Conservation (phyloP, 1,140 invertebrate species). For the Callitettix versicolor region DNA sequence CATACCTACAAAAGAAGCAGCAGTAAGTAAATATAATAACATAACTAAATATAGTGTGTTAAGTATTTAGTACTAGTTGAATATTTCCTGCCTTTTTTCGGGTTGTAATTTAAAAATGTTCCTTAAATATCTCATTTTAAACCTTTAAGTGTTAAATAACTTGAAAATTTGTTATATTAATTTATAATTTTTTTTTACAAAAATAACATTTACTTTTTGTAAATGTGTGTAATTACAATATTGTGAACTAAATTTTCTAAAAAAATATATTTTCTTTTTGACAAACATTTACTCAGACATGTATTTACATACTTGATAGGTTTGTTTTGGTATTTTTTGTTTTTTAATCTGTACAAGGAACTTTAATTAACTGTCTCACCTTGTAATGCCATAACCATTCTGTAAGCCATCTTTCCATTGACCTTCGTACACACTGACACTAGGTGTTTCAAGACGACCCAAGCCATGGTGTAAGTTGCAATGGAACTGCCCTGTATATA, state of each 20-base stretch:
- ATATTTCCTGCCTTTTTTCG: no score
- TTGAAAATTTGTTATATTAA: not conserved
- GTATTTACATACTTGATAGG: no score
- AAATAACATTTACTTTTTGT: not conserved
- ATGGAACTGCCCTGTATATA: conserved; percentile 67
- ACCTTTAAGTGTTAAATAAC: not conserved
- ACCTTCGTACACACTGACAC: conserved; percentile 61
- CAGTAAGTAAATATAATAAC: no score
- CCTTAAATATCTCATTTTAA: not conserved
- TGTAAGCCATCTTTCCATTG: conserved; percentile 75
- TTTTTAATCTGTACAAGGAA: no score
- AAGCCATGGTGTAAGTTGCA: conserved; percentile 63
- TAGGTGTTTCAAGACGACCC: conserved; percentile 55
- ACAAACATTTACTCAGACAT: no score
- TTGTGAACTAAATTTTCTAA: no score
- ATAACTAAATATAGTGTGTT: no score
- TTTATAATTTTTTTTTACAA: not conserved
- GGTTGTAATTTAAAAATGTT: no score
- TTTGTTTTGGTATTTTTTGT: no score
- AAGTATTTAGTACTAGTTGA: not conserved
- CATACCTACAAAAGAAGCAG: conserved; percentile 40
- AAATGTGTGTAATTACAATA: not conserved
- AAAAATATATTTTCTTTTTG: no score
- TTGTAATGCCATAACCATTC: conserved; percentile 67
- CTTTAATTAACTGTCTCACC: conserved; percentile 41